A percentile compares a stretch with the other conserved stretches of the same genome.
These are phyloP conservation scores for Anthopleura sola DNA, from an alignment of 64 coral and sea anemone genomes.

Conservation along the genomic window DNA sequence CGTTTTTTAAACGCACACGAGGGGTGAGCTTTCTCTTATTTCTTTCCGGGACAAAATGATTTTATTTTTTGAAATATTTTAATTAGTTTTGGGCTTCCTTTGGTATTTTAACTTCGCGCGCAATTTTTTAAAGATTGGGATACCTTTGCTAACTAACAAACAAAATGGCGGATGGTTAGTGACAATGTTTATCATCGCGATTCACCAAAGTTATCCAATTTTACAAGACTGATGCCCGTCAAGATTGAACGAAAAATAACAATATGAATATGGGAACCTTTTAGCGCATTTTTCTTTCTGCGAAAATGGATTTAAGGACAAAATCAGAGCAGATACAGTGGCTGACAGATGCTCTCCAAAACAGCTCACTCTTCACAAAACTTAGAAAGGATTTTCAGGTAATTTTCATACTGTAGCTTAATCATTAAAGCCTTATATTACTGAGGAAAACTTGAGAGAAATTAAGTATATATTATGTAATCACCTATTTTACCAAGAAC, in stretches of 20 bases:
- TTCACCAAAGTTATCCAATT: not conserved
- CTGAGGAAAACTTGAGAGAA: too few relatives aligned
- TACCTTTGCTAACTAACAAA: not conserved
- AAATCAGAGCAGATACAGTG: slow-evolving; percentile 12
- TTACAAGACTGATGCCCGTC: not conserved
- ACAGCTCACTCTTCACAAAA: slow-evolving; percentile 38
- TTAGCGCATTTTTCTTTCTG: not conserved
- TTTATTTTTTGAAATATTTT: too few relatives aligned
- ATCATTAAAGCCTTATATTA: not conserved
- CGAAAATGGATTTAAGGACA: slow-evolving; percentile 1
- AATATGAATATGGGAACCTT: not conserved
- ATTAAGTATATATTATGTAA: too few relatives aligned
- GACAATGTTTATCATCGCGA: not conserved
- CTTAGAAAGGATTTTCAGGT: slow-evolving; percentile 62
- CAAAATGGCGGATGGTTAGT: slow-evolving; percentile 8
- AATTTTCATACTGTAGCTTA: not conserved
- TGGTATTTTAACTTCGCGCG: not conserved
- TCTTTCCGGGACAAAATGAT: too few relatives aligned
- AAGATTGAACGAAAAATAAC: not conserved
- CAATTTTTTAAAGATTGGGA: slow-evolving; percentile 6
- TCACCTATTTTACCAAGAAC: too few relatives aligned
- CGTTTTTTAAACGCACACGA: too few relatives aligned
- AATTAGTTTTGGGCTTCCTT: not conserved
- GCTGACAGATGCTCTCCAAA: slow-evolving; percentile 20
- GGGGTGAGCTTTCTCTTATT: too few relatives aligned